These are phyloP conservation scores for Muscicapa comitata DNA, from an alignment of 2,797 vertebrate genomes.

Conservation along the genomic window DNA sequence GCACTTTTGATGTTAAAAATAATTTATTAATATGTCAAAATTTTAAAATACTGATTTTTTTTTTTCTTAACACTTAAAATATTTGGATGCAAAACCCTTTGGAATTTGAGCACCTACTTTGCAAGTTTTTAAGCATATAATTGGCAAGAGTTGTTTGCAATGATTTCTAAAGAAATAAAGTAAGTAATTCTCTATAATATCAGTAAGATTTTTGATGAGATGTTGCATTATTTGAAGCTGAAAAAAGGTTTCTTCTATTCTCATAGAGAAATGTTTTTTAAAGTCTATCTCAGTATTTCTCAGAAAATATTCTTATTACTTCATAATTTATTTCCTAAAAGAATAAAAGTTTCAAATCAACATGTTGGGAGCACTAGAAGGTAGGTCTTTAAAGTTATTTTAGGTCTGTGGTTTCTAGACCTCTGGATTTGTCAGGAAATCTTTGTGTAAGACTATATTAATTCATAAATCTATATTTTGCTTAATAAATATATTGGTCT, in stretches of 20 bases:
- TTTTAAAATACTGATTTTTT: fast-evolving
- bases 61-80: not conserved
- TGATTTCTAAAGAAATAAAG: not conserved
- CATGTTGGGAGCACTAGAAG: fast-evolving
- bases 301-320: not conserved
- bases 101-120: not conserved
- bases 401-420: not conserved
- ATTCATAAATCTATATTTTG: not conserved
- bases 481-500: not conserved
- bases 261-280: not conserved
- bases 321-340: not conserved
- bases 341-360: not conserved
- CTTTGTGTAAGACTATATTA: not conserved
- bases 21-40: not conserved
- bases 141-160: not conserved
- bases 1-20: not conserved
- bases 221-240: not conserved
- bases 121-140: not conserved
- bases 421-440: not conserved
- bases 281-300: not conserved
- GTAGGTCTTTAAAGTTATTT: not conserved
- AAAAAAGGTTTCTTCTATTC: not conserved
- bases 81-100: not conserved
- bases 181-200: not conserved
- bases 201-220: not conserved